Evolutionary conservation across 1,140 invertebrate species (phyloP).

Genomic region (Bombus huntii): DNA sequence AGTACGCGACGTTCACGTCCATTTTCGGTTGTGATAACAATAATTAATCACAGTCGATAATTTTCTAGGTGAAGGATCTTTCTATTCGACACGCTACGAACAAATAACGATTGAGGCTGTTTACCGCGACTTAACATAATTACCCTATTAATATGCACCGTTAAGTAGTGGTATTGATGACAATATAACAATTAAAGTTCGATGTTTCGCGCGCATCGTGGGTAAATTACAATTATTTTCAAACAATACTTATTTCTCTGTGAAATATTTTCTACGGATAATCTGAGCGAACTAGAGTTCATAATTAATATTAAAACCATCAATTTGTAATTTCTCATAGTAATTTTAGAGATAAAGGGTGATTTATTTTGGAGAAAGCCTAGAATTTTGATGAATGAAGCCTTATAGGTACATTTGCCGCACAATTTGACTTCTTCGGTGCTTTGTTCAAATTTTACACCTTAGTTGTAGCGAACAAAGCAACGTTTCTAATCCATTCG

Average conservation of each 20-base stretch:
- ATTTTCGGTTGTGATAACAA: not conserved
- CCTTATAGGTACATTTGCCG: no score
- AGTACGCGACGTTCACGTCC: not conserved
- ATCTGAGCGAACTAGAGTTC: no score
- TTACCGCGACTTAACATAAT: conserved; percentile 49
- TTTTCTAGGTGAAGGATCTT: not conserved
- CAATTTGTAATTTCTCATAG: no score
- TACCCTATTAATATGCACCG: conserved; percentile 56
- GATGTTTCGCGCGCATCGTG: no score
- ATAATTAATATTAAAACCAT: no score
- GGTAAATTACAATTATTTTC: not conserved
- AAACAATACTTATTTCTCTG: not conserved
- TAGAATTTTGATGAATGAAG: no score
- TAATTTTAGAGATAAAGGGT: no score
- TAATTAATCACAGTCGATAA: not conserved
- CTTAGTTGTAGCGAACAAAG: not conserved
- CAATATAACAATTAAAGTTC: no score
- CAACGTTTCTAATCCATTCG: not conserved
- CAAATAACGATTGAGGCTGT: conserved; percentile 42
- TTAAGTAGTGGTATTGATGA: conserved; percentile 19
- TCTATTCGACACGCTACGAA: not conserved
- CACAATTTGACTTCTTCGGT: not conserved
- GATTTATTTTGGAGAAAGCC: no score
- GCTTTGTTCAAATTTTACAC: not conserved
- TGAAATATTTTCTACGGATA: not conserved